Evolutionary conservation across 2,797 vertebrate species (phyloP), one percentile per base, ranked within the genome.

Genomic region (Hephaestus fuliginosus): DNA sequence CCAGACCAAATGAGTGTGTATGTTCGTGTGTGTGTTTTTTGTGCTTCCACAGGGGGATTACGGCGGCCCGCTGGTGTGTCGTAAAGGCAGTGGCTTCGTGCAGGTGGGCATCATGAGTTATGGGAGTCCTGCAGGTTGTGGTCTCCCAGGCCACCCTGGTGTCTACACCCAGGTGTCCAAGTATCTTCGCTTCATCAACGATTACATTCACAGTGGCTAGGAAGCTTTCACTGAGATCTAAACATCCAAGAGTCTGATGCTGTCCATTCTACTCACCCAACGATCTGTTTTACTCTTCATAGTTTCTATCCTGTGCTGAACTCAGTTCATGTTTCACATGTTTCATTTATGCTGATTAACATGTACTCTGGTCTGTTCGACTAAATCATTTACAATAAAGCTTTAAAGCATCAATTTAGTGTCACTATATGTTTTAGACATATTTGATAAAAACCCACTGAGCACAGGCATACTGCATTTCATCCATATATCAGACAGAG

Each of bases 71-170:
- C 83, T 96, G 72, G 82, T 95, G 81, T 96, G 95, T 48, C 61
- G 46, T 3, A 25, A 25, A 25, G 25, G 13, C 78, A 0, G 33
- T 9, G 41, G 66, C 53, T 92, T 78, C 7, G 76, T 93, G n/a
- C 92, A 94, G 82, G 92, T 82, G 0, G 95, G 95, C 51, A 76
- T 96, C 70, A 90, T 95, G 83, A 96, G 95, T 52, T 93, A 83
- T 73, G 92, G 93, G 13, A 87, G 84, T 72, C 14, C 20, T 2
- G 1, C 5, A 0, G 91, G 74, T 1, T 92, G 92, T 25, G 86
- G 43, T 22, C 11, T 22, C 4, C 2, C 4, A 0, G 52, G 6
- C 0, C 0, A 0, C 0, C 86, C 88, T 14, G 61, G 77, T 0
- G 2, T 91, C 70, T 90, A 74, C 80, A 90, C 89, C 22, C 3